Evolutionary conservation across 2,113 vertebrate species (phyloP).

Genomic region (Mohoua ochrocephala): DNA sequence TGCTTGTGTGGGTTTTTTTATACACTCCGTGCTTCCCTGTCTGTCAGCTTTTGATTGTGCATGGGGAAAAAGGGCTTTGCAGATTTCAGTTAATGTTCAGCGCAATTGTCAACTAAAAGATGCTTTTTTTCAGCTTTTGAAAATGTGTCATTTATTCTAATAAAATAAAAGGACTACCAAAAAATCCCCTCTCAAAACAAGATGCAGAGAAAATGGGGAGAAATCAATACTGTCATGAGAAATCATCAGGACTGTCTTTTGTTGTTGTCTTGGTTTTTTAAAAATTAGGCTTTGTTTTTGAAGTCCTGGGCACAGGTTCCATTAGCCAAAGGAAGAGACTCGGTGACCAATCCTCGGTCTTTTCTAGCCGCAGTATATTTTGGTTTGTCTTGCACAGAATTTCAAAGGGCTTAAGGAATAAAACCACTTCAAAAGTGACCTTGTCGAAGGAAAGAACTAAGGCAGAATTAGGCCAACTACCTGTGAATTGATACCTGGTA

Average conservation of each 20-base stretch:
- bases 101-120: constrained; percentile 49
- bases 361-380: neutral
- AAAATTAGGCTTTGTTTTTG: constrained; percentile 18
- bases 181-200: neutral
- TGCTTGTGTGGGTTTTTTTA: neutral
- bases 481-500: neutral
- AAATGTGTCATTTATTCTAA: constrained; percentile 47
- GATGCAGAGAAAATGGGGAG: constrained; percentile 2
- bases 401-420: constrained; percentile 26
- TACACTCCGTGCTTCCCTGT: neutral
- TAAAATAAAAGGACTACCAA: neutral
- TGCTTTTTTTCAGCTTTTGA: constrained; percentile 19
- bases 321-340: constrained; percentile 3
- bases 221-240: constrained; percentile 6
- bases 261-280: neutral
- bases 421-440: constrained; percentile 48
- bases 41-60: constrained; percentile 41
- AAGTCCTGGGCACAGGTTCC: neutral
- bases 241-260: neutral
- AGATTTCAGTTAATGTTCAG: constrained; percentile 63
- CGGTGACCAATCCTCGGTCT: neutral
- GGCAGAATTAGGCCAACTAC: neutral
- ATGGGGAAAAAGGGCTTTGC: constrained; percentile 34
- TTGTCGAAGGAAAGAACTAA: neutral
- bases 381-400: constrained; percentile 7